Conservation (phyloP, 2,113 vertebrate genomes). For the Ictalurus punctatus region DNA sequence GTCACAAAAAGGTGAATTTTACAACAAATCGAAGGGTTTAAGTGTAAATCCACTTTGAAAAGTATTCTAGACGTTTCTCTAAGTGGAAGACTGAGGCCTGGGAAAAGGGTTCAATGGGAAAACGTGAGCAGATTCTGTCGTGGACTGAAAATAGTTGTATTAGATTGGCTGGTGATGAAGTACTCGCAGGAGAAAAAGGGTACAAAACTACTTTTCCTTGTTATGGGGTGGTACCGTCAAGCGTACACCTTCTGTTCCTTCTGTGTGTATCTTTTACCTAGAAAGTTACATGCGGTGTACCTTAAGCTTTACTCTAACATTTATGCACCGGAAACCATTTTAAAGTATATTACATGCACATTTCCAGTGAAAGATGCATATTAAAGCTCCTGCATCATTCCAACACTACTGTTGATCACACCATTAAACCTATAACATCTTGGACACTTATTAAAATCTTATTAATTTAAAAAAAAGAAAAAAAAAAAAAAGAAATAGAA, state of each 20-base stretch:
- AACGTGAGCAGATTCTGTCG: not conserved
- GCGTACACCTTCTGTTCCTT: not conserved
- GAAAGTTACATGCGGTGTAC: no score
- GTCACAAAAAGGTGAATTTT: not conserved
- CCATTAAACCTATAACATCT: not conserved
- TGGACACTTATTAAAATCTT: not conserved
- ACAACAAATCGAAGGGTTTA: no score
- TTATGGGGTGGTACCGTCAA: not conserved
- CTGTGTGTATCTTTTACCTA: not conserved
- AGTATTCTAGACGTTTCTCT: not conserved
- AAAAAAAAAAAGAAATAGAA: not conserved
- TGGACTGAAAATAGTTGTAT: not conserved
- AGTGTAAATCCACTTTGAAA: not conserved
- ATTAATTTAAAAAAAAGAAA: no score
- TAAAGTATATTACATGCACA: no score
- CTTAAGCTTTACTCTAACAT: not conserved
- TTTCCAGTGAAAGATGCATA: not conserved
- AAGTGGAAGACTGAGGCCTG: not conserved
- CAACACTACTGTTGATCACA: not conserved
- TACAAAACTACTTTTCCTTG: not conserved
- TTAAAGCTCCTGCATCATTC: not conserved
- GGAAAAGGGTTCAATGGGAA: not conserved
- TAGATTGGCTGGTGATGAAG: not conserved
- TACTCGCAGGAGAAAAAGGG: not conserved
- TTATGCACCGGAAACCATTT: not conserved